phyloP scores from a whole-genome alignment of 2,888 invertebrate genomes.

The Petrolisthes cinctipes region DNA sequence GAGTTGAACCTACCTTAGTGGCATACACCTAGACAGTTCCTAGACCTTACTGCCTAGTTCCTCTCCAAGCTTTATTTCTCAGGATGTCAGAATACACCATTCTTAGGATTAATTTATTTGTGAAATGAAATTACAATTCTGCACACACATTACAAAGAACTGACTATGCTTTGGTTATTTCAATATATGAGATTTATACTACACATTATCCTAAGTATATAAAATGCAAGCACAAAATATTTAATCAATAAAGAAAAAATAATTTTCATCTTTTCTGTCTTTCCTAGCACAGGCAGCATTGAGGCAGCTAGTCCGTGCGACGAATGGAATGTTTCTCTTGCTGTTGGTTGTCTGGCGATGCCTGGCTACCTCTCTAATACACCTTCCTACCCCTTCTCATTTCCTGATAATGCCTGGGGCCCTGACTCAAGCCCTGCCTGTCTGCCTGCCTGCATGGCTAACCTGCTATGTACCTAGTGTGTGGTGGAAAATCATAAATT shows the following conservation, averaged over 20 bases:
- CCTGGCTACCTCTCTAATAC: conserved; percentile 49
- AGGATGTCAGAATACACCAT: conserved; percentile 58
- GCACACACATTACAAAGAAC: conserved; percentile 54
- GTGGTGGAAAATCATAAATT: conserved; percentile 61
- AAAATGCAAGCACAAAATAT: conserved; percentile 56
- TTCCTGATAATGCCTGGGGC: conserved; percentile 53
- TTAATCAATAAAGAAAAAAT: conserved; percentile 13
- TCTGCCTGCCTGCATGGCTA: conserved; percentile 62
- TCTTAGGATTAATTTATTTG: conserved; percentile 60
- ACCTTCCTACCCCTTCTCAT: conserved; percentile 27
- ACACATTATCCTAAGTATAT: conserved; percentile 57
- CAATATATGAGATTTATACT: conserved; percentile 48
- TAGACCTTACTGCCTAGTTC: conserved; percentile 57
- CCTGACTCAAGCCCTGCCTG: conserved; percentile 62
- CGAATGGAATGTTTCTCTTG: conserved; percentile 57
- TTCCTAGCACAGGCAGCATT: conserved; percentile 50
- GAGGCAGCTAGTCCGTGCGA: conserved; percentile 50
- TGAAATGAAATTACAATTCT: conserved; percentile 57
- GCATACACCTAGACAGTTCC: conserved; percentile 56
- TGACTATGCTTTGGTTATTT: conserved; percentile 58
- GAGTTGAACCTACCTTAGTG: conserved; percentile 52
- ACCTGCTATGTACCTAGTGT: conserved; percentile 62
- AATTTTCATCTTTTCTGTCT: conserved; percentile 9
- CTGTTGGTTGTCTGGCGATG: conserved; percentile 47
- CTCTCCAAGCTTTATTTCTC: conserved; percentile 31